A percentile compares a stretch with the other conserved stretches of the same genome.
Evolutionary conservation across 2,797 vertebrate species (phyloP).

Genomic region (Leptoclinus maculatus): DNA sequence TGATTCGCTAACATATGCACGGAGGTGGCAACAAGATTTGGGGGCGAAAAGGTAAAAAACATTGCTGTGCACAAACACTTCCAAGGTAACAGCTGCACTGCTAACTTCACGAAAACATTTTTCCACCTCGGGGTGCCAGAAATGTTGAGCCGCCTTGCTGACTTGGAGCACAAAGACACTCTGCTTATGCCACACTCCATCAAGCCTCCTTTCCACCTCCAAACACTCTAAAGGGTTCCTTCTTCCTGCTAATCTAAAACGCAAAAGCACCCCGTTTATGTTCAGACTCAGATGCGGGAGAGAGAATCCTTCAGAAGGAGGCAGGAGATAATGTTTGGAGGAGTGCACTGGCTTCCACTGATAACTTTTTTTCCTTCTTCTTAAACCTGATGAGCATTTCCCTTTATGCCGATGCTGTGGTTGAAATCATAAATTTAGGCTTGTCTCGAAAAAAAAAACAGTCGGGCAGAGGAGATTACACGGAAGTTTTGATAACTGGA

Average conservation of each 20-base stretch:
- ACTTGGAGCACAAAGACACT: constrained; percentile 50
- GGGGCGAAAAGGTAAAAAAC: not conserved
- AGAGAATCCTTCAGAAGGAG: constrained; percentile 47
- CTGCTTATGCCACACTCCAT: constrained; percentile 63
- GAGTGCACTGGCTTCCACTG: constrained; percentile 57
- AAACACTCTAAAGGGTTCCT: constrained; percentile 53
- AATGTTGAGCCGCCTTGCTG: constrained; percentile 27
- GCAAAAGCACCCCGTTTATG: constrained; percentile 70
- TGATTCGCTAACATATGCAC: not conserved
- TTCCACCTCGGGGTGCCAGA: constrained; percentile 30
- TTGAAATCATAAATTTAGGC: constrained; percentile 65
- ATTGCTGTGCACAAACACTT: not conserved
- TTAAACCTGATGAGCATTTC: constrained; percentile 66
- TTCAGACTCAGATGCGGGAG: constrained; percentile 46
- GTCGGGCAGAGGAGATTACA: constrained; percentile 39
- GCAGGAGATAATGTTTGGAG: constrained; percentile 67
- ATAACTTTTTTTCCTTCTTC: constrained; percentile 48
- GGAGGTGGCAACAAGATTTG: not conserved
- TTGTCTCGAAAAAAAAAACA: constrained; percentile 29
- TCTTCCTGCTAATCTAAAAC: constrained; percentile 76
- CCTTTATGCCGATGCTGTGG: constrained; percentile 45
- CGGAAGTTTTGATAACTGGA: constrained; percentile 43
- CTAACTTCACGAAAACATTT: constrained; percentile 36
- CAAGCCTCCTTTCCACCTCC: constrained; percentile 59
- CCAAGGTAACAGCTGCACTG: constrained; percentile 30